Evolutionary conservation across 2,113 vertebrate species (phyloP).

Genomic region (Chionodraco myersi): DNA sequence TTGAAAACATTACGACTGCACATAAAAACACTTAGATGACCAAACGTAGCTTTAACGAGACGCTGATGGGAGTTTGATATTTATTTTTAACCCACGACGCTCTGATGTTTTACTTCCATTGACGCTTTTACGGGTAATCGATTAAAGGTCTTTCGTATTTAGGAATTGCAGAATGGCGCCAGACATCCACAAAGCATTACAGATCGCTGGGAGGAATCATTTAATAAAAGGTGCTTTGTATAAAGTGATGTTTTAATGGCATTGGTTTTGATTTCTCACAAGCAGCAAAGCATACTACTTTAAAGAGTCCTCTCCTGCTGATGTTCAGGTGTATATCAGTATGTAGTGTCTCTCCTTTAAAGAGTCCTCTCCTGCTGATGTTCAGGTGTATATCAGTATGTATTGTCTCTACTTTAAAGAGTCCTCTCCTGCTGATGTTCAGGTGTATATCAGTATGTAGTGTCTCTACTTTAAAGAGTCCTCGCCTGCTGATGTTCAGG

Average conservation of each 20-base stretch:
- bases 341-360: too few species aligned
- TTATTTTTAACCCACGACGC: slow-evolving; percentile 8
- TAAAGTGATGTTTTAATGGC: background rate
- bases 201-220: slow-evolving; percentile 1
- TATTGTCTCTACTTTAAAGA: too few species aligned
- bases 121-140: slow-evolving; percentile 34
- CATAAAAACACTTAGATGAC: slow-evolving; percentile 8
- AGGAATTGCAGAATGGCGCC: slow-evolving; percentile 10
- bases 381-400: too few species aligned
- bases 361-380: too few species aligned
- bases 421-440: too few species aligned
- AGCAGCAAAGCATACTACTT: background rate
- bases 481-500: too few species aligned
- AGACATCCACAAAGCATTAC: slow-evolving; percentile 20
- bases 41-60: slow-evolving; percentile 1
- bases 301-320: background rate
- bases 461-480: background rate
- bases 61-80: slow-evolving; percentile 10
- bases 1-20: background rate
- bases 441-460: too few species aligned
- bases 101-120: slow-evolving; percentile 24
- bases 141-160: slow-evolving; percentile 36
- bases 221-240: slow-evolving; percentile 9
- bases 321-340: too few species aligned
- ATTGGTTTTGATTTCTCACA: background rate